Evolutionary conservation across 2,797 vertebrate genomes (phyloP).

Genomic region (Liasis olivaceus): DNA sequence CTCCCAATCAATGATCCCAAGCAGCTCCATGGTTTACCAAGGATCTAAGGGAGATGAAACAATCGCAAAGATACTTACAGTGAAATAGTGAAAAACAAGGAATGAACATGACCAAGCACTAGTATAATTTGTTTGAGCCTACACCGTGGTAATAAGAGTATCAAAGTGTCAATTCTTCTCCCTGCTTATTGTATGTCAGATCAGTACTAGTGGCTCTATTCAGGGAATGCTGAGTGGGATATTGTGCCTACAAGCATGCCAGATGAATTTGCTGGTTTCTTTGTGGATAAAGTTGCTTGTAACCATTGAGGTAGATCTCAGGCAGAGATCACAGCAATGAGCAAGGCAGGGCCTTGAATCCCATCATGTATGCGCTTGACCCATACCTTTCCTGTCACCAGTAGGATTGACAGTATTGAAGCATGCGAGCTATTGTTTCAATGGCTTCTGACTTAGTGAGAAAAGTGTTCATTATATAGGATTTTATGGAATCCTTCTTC

Average conservation of each 20-base stretch:
- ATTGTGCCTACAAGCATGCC: neutral
- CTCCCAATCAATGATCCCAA: neutral
- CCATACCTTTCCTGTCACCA: neutral
- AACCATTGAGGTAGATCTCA: neutral
- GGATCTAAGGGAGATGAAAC: neutral
- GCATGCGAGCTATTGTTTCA: neutral
- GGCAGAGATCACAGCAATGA: neutral
- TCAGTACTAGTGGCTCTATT: neutral
- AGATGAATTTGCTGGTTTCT: neutral
- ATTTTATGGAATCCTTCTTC: neutral
- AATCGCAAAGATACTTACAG: neutral
- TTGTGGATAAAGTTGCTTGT: neutral
- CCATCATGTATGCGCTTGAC: neutral
- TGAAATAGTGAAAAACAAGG: too few relatives aligned
- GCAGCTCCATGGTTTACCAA: neutral
- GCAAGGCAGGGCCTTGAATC: neutral
- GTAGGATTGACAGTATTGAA: neutral
- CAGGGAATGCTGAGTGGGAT: neutral
- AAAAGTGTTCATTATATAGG: neutral
- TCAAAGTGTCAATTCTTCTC: neutral
- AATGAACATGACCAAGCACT: neutral
- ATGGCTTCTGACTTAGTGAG: neutral
- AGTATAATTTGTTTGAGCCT: neutral
- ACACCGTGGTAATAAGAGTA: neutral
- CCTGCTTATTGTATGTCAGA: neutral